A percentile compares a stretch with the other conserved stretches of the same genome.
Conservation (phyloP, 2,888 invertebrate species). For the Neuroscelio doddi region DNA sequence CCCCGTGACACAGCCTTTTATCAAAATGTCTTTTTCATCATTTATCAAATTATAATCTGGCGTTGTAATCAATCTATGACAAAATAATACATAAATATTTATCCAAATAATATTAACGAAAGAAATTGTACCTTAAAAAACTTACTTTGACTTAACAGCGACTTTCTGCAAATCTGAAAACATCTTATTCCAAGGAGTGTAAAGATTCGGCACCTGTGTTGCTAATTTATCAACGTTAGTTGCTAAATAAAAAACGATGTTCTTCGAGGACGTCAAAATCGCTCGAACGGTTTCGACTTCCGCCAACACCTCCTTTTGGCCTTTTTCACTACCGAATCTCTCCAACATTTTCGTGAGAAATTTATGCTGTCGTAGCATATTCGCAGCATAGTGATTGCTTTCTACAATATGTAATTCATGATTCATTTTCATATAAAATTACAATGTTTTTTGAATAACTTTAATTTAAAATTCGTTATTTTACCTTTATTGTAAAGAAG, state of each 20-base stretch:
- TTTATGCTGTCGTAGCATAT: slow-evolving; percentile 83
- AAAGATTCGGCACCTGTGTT: slow-evolving; percentile 71
- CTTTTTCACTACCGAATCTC: slow-evolving; percentile 74
- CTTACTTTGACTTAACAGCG: slow-evolving; percentile 63
- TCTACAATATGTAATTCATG: slow-evolving; percentile 69
- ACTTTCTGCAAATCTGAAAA: slow-evolving; percentile 55
- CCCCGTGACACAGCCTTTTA: slow-evolving; percentile 81
- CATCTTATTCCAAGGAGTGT: slow-evolving; percentile 75
- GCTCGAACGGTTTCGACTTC: slow-evolving; percentile 75
- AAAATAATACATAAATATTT: slow-evolving; percentile 22
- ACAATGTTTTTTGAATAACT: not conserved
- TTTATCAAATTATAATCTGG: slow-evolving; percentile 73
- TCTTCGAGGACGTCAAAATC: slow-evolving; percentile 76
- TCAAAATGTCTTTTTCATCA: slow-evolving; percentile 63
- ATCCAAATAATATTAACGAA: too few species aligned
- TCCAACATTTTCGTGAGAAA: slow-evolving; percentile 82
- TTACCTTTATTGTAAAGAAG: slow-evolving; percentile 76
- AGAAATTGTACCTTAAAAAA: too few species aligned
- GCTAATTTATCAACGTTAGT: slow-evolving; percentile 79
- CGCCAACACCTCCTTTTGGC: slow-evolving; percentile 72
- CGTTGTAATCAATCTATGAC: slow-evolving; percentile 71
- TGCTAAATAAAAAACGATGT: slow-evolving; percentile 82
- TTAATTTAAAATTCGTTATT: slow-evolving; percentile 17
- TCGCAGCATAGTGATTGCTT: slow-evolving; percentile 81
- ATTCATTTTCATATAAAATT: not conserved